Evolutionary conservation across 1,140 invertebrate genomes (phyloP), one percentile per base, ranked within the genome.

Genomic region (Nephotettix cincticeps): DNA sequence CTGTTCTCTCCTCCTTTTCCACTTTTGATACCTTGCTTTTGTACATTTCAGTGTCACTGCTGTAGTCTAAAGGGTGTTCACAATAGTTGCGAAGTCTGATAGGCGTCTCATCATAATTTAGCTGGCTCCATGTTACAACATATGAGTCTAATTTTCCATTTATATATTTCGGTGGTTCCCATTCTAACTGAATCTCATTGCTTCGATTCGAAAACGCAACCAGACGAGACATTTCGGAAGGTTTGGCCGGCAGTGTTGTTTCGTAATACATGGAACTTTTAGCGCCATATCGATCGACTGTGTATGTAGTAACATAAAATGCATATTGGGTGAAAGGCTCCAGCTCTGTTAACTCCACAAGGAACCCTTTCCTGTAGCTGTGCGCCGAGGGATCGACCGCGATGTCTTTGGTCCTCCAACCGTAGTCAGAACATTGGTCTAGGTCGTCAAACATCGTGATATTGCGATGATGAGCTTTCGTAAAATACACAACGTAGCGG

Each of bases 301-400:
- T 95, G 75, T 90, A 92, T 0, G 95, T 96, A 79, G 93, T 92
- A 0, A 97, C 89, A 81, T 96, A 97, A 69, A 90, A 88, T 0
- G 93, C 94, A 81, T 98, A 98, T 65, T 90, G 87, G 0, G 94
- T 96, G 79, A 87, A 94, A 0, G 94, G 91, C 73, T 89, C 88
- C 6, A 97, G 82, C 11, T 84, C 80, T 0, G 82, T 43, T 6
- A 67, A 23, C 1, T 67, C 27, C 6, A 67, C 40, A n/a, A 4
- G n/a, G 14, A 43, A 25, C 1, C 9, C 27, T 61, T 13, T 14
- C 14, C 13, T 9, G 23, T 29, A 19, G 23, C 4, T 23, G 9
- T n/a, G 13, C 6, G 25, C 47, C 6, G 9, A 21, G 9, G 56
- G 56, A 40, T 40, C 32, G 25, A 67, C 9, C 0, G 64, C 30